Base-by-base conservation (phyloP, 1,140 invertebrate species). In the Bilobella aurantiaca region DNA sequence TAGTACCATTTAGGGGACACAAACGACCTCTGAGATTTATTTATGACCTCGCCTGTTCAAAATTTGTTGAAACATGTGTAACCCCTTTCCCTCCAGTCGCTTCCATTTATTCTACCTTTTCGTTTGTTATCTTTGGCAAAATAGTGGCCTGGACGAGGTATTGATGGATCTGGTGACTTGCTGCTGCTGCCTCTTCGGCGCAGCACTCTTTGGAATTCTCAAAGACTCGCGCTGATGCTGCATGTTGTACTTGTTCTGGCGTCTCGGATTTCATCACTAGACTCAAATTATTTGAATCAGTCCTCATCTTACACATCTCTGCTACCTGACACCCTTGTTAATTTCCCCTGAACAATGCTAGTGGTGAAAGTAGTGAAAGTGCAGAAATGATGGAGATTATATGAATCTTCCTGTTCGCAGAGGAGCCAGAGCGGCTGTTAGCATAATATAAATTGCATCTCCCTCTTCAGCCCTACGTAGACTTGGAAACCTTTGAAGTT, bases 401-500 rank as follows among this genome's bases (percentile, higher is more conserved):
- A 5, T n/a, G 49, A 23, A 12, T n/a, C 14, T 56, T n/a, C n/a
- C n/a, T n/a, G n/a, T n/a, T n/a, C n/a, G n/a, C n/a, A n/a, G n/a
- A n/a, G n/a, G n/a, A n/a, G n/a, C n/a, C n/a, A n/a, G n/a, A n/a
- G n/a, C n/a, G n/a, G n/a, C n/a, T n/a, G n/a, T n/a, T n/a, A n/a
- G n/a, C n/a, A n/a, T n/a, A n/a, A n/a, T n/a, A n/a, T n/a, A n/a
- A n/a, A n/a, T n/a, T n/a, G n/a, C n/a, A n/a, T n/a, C n/a, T n/a
- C n/a, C n/a, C n/a, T n/a, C n/a, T n/a, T n/a, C n/a, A n/a, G n/a
- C n/a, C 25, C 14, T 28, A 16, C 23, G 67, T 64, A 25, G 58
- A 14, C 49, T 47, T 65, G 60, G 65, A 62, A 71, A 71, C 70
- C 58, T 71, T 71, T 71, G 70, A 71, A 62, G 67, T 71, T 69